A percentile compares a stretch with the other conserved stretches of the same genome.
These are phyloP conservation scores for Eutrigla gurnardus DNA, from an alignment of 2,797 vertebrate genomes.

Conservation along the genomic window DNA sequence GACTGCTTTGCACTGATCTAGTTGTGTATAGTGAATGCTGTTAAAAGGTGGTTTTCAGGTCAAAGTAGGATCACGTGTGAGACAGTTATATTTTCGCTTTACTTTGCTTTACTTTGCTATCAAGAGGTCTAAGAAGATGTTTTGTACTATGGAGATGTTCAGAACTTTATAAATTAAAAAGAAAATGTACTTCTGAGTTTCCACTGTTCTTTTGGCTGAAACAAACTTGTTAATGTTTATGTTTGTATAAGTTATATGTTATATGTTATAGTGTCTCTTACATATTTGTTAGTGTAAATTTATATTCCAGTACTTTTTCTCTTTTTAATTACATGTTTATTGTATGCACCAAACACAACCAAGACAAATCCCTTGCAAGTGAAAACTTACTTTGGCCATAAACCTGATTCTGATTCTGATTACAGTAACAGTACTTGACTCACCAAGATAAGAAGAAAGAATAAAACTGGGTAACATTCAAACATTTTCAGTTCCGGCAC, in stretches of 20 bases:
- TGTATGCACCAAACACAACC: too few relatives aligned
- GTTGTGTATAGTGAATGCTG: neutral
- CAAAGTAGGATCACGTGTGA: neutral
- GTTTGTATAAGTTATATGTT: too few relatives aligned
- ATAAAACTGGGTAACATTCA: neutral
- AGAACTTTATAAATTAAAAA: neutral
- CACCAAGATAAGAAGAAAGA: neutral
- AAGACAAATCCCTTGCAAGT: too few relatives aligned
- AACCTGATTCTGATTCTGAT: too few relatives aligned
- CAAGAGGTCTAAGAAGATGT: neutral
- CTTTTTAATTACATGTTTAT: too few relatives aligned
- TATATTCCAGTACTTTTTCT: too few relatives aligned
- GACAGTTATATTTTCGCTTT: neutral
- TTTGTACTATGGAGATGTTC: neutral
- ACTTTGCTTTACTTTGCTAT: neutral
- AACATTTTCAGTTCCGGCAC: neutral
- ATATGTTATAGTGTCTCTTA: too few relatives aligned
- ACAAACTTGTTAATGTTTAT: too few relatives aligned
- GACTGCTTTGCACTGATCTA: neutral
- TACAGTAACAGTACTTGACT: neutral
- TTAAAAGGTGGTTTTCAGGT: too few relatives aligned
- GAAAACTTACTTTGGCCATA: too few relatives aligned
- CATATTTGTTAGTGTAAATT: too few relatives aligned
- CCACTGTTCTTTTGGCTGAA: too few relatives aligned
- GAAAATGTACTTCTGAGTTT: neutral